phyloP scores from a whole-genome alignment of 2,113 vertebrate species.

The Echinops telfairi region DNA sequence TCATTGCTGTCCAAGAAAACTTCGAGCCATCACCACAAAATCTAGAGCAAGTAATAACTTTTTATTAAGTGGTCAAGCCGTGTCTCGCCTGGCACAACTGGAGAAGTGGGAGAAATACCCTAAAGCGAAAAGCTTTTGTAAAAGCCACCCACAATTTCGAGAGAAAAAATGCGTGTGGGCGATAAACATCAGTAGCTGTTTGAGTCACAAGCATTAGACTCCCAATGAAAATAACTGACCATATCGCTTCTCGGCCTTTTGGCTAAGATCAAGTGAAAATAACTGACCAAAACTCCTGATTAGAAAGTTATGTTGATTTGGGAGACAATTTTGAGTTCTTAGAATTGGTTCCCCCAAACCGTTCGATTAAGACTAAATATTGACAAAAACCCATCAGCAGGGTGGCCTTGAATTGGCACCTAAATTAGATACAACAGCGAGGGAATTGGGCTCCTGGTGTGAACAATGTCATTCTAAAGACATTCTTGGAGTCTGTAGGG shows the following conservation, averaged over 20 bases:
- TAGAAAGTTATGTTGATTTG: neutral
- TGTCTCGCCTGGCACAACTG: too few relatives aligned
- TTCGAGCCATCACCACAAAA: neutral
- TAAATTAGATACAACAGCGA: neutral
- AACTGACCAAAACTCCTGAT: neutral
- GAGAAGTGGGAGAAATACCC: neutral
- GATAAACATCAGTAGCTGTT: too few relatives aligned
- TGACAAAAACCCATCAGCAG: too few relatives aligned
- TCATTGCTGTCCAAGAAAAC: constrained; percentile 54
- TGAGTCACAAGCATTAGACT: too few relatives aligned
- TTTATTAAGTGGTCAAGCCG: too few relatives aligned
- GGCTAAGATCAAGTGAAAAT: too few relatives aligned
- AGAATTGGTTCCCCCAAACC: too few relatives aligned
- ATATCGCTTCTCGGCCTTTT: too few relatives aligned
- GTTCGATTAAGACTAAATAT: too few relatives aligned
- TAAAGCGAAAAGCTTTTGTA: constrained; percentile 61
- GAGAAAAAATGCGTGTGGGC: neutral
- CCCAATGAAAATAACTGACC: too few relatives aligned
- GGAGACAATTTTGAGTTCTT: neutral
- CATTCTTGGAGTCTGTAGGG: neutral
- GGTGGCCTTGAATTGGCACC: neutral
- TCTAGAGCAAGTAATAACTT: neutral
- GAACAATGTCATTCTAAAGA: neutral
- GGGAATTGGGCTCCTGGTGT: neutral
- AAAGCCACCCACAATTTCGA: constrained; percentile 15